Evolutionary conservation across 2,113 vertebrate species (phyloP), one percentile per base, ranked within the genome.

Genomic region (Sula dactylatra): DNA sequence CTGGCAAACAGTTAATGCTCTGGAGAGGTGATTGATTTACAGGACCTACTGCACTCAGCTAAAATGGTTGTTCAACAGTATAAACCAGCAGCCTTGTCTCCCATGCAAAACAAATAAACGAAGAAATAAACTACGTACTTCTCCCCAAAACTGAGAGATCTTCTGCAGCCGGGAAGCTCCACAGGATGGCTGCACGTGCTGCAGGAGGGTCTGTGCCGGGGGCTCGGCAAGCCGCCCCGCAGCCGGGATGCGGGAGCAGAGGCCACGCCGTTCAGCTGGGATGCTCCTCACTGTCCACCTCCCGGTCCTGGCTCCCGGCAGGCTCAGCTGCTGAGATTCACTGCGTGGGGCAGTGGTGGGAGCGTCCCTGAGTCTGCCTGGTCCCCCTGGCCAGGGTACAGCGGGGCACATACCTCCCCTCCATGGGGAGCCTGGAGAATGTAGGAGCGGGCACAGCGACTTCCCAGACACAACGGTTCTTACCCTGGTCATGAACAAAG

Each of bases 161-260:
- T 45, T 71, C 54, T 77, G 61, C 38, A 83, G 34, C 19, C 3
- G 1, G 47, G 62, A 70, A 50, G 49, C 25, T 86, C 40, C 1
- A 7, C 62, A 6, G 66, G 38, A n/a, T 2, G 8, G 19, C 32
- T 36, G 25, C 31, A 8, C 2, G 10, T 52, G 31, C 69, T 26
- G 12, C 1, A 0, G 24, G 31, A 56, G 16, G 0, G 0, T 32
- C 15, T 34, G 29, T 76, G 31, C 45, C 3, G 1, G 38, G 15
- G 26, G 25, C 45, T 64, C 11, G 2, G 42, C 1, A n/a, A n/a
- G 50, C 18, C 13, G 5, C 20, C 44, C 62, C 4, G 0, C 16
- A 27, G 54, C 42, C 0, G 1, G 49, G 40, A 17, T 19, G 34
- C 2, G 6, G 52, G 29, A 81, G 38, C 26, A 69, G 66, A n/a